phyloP scores from a whole-genome alignment of 2,797 vertebrate species.

The Cryptoblepharus egeriae region DNA sequence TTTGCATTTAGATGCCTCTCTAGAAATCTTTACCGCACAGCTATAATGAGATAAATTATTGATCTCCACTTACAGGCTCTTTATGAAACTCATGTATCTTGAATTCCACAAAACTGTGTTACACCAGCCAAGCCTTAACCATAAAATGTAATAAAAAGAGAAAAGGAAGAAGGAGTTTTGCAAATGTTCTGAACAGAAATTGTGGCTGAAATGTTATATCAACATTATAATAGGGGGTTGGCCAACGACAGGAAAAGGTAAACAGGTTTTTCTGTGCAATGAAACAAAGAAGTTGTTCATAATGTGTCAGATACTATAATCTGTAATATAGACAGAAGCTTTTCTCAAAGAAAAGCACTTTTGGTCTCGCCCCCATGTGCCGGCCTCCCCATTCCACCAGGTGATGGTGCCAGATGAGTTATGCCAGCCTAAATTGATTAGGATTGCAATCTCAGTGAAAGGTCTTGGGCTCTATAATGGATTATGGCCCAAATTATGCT shows the following conservation, averaged over 20 bases:
- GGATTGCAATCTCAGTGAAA: not conserved
- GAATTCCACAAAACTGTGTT: conserved; percentile 33
- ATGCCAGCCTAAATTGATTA: too few species aligned
- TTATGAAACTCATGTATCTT: conserved; percentile 23
- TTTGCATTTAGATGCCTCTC: conserved; percentile 45
- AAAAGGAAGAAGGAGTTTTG: conserved; percentile 6
- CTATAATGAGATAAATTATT: conserved; percentile 53
- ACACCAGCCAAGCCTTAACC: conserved; percentile 38
- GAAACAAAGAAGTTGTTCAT: conserved; percentile 24
- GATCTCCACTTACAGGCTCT: conserved; percentile 49
- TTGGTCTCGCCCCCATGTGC: too few species aligned
- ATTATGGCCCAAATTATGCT: too few species aligned
- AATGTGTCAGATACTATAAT: conserved; percentile 10
- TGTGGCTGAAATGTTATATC: conserved; percentile 19
- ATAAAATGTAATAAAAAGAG: conserved; percentile 37
- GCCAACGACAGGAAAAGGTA: conserved; percentile 25
- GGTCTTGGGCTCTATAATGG: too few species aligned
- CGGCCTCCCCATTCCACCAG: too few species aligned
- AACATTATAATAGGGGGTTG: conserved; percentile 13
- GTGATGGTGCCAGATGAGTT: too few species aligned
- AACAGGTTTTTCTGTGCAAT: conserved; percentile 20
- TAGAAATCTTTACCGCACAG: conserved; percentile 34
- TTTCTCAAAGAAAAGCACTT: not conserved
- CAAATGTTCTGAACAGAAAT: conserved; percentile 44
- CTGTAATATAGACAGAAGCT: conserved; percentile 18